Evolutionary conservation across 2,113 vertebrate genomes (phyloP).

Genomic region (Microtus richardsoni): DNA sequence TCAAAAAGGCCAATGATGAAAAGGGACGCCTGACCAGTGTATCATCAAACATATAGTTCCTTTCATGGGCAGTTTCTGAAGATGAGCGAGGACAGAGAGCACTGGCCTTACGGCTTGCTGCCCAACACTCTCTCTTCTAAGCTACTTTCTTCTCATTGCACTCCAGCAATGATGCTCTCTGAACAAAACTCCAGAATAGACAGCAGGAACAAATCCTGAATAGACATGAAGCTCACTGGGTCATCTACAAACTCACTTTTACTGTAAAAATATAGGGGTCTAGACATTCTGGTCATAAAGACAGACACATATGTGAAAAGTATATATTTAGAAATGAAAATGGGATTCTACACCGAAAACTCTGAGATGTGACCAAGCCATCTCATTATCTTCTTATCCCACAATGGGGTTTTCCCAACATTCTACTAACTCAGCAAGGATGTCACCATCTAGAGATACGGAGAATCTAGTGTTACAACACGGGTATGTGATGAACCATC

Average conservation of each 20-base stretch:
- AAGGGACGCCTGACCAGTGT: neutral
- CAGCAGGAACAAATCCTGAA: neutral
- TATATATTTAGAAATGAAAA: neutral
- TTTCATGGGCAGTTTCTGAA: neutral
- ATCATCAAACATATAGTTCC: constrained; percentile 24
- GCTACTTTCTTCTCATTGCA: neutral
- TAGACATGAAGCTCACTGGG: neutral
- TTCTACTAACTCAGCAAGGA: neutral
- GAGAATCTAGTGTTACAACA: neutral
- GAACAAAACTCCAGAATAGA: neutral
- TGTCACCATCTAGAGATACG: neutral
- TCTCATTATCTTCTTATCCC: neutral
- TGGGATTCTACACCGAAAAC: neutral
- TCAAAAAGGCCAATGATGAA: constrained; percentile 42
- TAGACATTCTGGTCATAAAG: neutral
- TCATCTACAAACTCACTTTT: neutral
- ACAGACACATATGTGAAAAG: neutral
- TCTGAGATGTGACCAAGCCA: neutral
- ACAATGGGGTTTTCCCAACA: neutral
- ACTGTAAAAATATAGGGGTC: neutral
- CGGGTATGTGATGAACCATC: neutral
- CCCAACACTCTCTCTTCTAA: neutral
- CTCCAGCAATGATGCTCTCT: neutral
- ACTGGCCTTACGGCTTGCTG: neutral
- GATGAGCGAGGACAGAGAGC: neutral